Percentiles rank a stretch among this genome's conserved stretches.
These are phyloP conservation scores for Eubucco bourcierii DNA, from an alignment of 2,113 vertebrate species.

Conservation along the genomic window DNA sequence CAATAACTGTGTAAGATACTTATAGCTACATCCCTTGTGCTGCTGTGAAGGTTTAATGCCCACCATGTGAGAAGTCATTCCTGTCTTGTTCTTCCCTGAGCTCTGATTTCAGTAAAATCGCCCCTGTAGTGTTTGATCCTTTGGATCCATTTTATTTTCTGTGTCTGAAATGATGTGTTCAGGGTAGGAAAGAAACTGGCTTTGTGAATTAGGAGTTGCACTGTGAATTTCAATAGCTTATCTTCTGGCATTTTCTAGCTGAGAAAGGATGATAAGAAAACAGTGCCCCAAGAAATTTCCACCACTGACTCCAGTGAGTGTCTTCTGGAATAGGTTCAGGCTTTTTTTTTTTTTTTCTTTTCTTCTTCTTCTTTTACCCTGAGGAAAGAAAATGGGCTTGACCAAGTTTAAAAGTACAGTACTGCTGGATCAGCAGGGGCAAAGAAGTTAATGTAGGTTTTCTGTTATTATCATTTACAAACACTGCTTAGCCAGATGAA, in stretches of 20 bases:
- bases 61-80: background rate
- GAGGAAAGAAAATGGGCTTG: background rate
- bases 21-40: background rate
- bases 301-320: background rate
- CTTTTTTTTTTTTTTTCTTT: background rate
- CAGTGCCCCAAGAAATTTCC: background rate
- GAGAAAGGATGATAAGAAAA: background rate
- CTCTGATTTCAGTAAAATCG: background rate
- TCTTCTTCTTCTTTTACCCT: background rate
- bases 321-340: background rate
- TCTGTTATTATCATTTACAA: background rate
- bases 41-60: background rate
- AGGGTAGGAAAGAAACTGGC: background rate
- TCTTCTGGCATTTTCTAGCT: background rate
- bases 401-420: background rate
- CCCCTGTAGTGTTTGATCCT: background rate
- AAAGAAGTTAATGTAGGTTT: background rate
- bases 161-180: background rate
- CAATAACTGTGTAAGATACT: background rate
- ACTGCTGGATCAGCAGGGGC: background rate
- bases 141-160: background rate
- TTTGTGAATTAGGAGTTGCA: background rate
- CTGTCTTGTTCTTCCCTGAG: background rate
- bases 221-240: conserved; percentile 6
- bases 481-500: background rate